A percentile compares a stretch with the other conserved stretches of the same genome.
Evolutionary conservation across 2,113 vertebrate species (phyloP).

Genomic region (Burhinus bistriatus): DNA sequence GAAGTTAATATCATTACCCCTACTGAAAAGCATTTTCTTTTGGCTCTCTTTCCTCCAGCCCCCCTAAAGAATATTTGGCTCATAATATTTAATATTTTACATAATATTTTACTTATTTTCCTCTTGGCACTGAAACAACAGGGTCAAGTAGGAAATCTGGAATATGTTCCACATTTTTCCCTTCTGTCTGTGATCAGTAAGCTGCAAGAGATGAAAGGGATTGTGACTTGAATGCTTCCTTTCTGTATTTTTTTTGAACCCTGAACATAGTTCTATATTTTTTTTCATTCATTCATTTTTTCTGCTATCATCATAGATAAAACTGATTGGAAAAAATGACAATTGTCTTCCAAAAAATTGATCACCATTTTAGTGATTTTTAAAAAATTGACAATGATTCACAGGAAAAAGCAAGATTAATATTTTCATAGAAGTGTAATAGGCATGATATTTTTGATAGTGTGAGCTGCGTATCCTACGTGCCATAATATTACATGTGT

Average conservation of each 20-base stretch:
- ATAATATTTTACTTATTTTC: constrained; percentile 58
- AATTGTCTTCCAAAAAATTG: neutral
- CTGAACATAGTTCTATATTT: neutral
- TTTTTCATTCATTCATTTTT: constrained; percentile 4
- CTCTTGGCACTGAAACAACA: constrained; percentile 36
- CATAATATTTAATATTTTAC: constrained; percentile 59
- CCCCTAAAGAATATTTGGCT: constrained; percentile 24
- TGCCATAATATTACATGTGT: neutral
- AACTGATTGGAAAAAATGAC: neutral
- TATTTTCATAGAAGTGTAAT: neutral
- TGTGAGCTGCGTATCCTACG: neutral
- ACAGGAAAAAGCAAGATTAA: neutral
- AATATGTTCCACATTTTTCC: constrained; percentile 50
- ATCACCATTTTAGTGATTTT: neutral
- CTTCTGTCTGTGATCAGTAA: constrained; percentile 59
- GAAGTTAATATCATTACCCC: neutral
- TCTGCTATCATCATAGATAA: neutral
- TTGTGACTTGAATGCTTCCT: constrained; percentile 28
- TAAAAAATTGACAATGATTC: neutral
- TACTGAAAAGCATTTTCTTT: constrained; percentile 17
- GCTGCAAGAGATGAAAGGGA: constrained; percentile 56
- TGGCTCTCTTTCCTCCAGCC: neutral
- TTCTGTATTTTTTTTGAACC: neutral
- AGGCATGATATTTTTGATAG: neutral
- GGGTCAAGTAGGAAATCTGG: constrained; percentile 52